phyloP scores from a whole-genome alignment of 2,797 vertebrate species.

The Hydrophis major region DNA sequence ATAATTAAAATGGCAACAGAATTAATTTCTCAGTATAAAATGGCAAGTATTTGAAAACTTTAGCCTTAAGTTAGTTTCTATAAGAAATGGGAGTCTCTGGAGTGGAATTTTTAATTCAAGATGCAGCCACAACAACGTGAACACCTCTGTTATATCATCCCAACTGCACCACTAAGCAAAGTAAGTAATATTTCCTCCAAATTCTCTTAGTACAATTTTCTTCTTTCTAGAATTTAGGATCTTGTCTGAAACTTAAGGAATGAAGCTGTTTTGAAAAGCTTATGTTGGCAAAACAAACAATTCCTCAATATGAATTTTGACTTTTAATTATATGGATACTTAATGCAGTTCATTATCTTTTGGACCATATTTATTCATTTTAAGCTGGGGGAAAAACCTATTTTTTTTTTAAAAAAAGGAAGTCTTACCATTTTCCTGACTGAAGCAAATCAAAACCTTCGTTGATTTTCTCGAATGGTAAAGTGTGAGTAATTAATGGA shows the following conservation, averaged over 20 bases:
- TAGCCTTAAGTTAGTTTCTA: background rate
- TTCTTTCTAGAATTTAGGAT: background rate
- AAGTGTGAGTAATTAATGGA: conserved; percentile 83
- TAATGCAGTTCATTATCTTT: background rate
- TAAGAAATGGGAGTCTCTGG: background rate
- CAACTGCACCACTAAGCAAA: background rate
- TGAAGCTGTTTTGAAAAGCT: background rate
- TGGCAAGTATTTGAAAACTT: background rate
- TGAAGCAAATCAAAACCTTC: conserved; percentile 84
- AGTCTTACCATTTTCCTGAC: conserved; percentile 75
- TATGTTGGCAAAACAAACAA: background rate
- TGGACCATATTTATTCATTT: background rate
- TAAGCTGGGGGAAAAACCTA: background rate
- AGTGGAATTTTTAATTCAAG: background rate
- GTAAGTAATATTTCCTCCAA: background rate
- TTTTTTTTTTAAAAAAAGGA: background rate
- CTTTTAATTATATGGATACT: background rate
- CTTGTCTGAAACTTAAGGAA: background rate
- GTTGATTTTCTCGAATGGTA: conserved; percentile 78
- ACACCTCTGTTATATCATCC: background rate
- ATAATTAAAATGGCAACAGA: background rate
- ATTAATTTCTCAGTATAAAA: background rate
- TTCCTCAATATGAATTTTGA: background rate
- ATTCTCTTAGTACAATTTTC: background rate
- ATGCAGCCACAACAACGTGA: background rate